Base-by-base conservation (phyloP, 1,140 invertebrate species). In the Cherax destructor region DNA sequence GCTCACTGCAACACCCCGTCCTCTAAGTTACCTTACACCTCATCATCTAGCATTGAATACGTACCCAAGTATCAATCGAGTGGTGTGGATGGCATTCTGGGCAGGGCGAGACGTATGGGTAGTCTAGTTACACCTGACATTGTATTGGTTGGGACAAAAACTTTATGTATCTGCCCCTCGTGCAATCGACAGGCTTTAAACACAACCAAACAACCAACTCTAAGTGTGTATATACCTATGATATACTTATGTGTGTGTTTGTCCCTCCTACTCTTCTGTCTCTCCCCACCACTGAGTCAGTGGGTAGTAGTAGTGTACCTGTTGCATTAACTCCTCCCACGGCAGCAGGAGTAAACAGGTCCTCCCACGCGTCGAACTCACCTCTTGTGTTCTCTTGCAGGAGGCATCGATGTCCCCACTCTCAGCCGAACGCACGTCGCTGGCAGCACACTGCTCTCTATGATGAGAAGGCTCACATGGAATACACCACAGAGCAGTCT, bases 401-500 rank as follows among this genome's bases (percentile, higher is more conserved):
- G 81, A 83, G 89, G 41, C 89, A 91, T 61, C 72, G 89, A 78
- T 91, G 89, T 84, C 89, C 89, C 89, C 89, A 91, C 89, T 85
- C 89, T 21, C 72, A 79, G 83, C 89, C 89, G 65, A 30, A 50
- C 41, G 74, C 83, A 61, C 81, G 89, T 41, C 69, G 83, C 69
- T 91, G 89, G 89, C 81, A 91, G 16, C 89, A 91, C 83, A 91
- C 89, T 3, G 41, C 74, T 18, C 49, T 91, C 49, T 47, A 61
- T 16, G 89, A 91, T 41, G 83, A 91, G 18, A 21, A 50, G 7
- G 76, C 89, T 11, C 83, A 79, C 13, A 85, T 85, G 79, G 59
- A 81, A 6, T 91, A 91, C 83, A 52, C 83, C 9, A 91, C 89
- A 2, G 89, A 91, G 21, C 89, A 91, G 83, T 76, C 61, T 56